Conservation (phyloP, 2,113 vertebrate genomes). For the Astatotilapia flaviijosephi region DNA sequence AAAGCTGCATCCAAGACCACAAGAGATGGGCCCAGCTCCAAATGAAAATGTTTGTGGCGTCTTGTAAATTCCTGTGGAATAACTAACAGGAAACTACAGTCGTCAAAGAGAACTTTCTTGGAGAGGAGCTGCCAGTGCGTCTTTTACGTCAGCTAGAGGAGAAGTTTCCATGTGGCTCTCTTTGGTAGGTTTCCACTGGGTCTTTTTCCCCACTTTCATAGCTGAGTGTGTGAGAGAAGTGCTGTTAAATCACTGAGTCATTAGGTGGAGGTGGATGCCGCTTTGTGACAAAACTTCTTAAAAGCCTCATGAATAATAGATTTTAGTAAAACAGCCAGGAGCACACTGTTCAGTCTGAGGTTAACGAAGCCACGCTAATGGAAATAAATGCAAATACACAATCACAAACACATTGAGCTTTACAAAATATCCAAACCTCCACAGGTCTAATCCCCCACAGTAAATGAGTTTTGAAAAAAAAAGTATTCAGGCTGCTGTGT, state of each 20-base stretch:
- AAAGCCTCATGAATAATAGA: constrained; percentile 21
- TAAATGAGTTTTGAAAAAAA: background rate
- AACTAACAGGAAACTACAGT: constrained; percentile 40
- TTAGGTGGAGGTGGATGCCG: background rate
- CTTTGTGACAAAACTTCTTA: constrained; percentile 14
- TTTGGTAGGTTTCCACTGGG: background rate
- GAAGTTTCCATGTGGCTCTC: background rate
- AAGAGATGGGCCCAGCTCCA: background rate
- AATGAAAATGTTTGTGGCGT: constrained; percentile 32
- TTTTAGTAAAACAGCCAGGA: background rate
- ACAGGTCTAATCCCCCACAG: background rate
- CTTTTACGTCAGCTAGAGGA: background rate
- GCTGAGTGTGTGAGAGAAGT: constrained; percentile 10
- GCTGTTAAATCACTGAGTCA: constrained; percentile 18
- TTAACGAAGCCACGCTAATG: background rate
- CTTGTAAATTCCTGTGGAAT: constrained; percentile 39
- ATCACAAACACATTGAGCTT: background rate
- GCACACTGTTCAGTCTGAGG: background rate
- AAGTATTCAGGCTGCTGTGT: background rate
- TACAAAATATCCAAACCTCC: background rate
- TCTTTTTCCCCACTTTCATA: background rate
- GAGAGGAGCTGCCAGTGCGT: background rate
- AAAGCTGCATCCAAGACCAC: background rate
- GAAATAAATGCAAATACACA: background rate
- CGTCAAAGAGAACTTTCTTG: background rate